Evolutionary conservation across 2,797 vertebrate genomes (phyloP), one percentile per base, ranked within the genome.

Genomic region (Dendrocincla tyrannina): DNA sequence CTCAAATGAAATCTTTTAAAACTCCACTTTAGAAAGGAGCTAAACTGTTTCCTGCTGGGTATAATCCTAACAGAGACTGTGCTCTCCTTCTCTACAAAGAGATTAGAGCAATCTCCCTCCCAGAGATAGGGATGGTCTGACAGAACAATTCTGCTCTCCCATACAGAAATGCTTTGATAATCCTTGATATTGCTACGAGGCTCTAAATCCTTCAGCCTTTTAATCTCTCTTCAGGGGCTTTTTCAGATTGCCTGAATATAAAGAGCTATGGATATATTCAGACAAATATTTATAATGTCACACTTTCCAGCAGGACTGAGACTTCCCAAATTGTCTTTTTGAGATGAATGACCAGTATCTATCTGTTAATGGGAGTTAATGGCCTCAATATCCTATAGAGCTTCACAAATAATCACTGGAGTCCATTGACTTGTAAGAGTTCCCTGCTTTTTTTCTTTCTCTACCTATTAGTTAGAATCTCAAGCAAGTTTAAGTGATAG

Each of bases 21-120:
- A 37, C 33, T 44, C 15, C 15, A 85, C 27, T 93, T 81, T 55
- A 27, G 15, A 91, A 91, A 76, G 46, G n/a, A 95, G 79, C 39
- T 95, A 79, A 95, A 41, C 74, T 88, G 42, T 80, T 87, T 89
- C 94, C 93, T 88, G 90, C 93, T 96, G 96, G 1, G 85, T 75
- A 50, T 91, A 95, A 95, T 95, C 77, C 62, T 88, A 78, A 56
- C 1, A 5, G 78, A 88, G 50, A 46, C 67, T 55, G 66, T 59
- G 37, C 1, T 91, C 28, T 28, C 27, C 33, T 81, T 78, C 60
- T 39, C 64, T 93, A 85, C 87, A 91, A 90, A 94, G 66, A 69
- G 77, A 79, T 91, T 69, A 75, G 85, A 30, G 81, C 89, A 76
- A 62, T 53, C 62, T 91, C 63, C 53, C 44, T 85, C 24, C 41